Evolutionary conservation across 2,113 vertebrate species (phyloP).

Genomic region (Ia io): DNA sequence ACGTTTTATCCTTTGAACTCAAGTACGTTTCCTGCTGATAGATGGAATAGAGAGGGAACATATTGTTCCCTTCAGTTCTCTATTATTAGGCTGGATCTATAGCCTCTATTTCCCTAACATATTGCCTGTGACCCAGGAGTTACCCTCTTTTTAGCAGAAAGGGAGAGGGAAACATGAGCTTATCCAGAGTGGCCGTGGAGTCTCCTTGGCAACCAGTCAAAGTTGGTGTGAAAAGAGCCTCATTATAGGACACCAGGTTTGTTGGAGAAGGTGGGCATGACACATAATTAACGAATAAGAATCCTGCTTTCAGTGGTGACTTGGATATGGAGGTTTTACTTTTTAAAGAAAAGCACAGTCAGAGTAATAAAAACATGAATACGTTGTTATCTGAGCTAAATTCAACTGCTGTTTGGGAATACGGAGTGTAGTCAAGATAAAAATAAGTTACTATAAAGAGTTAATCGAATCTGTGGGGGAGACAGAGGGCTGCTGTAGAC

Average conservation of each 20-base stretch:
- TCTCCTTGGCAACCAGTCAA: background rate
- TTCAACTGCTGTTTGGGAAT: background rate
- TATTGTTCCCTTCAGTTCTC: background rate
- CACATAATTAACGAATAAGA: background rate
- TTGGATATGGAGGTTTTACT: constrained; percentile 35
- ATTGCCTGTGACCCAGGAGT: background rate
- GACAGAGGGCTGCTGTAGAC: background rate
- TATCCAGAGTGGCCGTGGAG: background rate
- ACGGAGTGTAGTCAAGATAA: background rate
- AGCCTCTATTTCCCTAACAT: background rate
- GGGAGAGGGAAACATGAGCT: background rate
- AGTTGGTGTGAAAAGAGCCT: background rate
- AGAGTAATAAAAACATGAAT: background rate
- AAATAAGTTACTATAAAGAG: background rate
- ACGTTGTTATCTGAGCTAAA: background rate
- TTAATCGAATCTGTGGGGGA: background rate
- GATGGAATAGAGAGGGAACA: background rate
- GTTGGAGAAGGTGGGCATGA: background rate
- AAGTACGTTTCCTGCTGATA: background rate
- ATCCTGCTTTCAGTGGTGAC: background rate
- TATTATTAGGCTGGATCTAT: background rate
- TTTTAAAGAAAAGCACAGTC: background rate
- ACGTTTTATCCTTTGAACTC: constrained; percentile 29
- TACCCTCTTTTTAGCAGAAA: background rate
- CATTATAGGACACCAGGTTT: background rate